phyloP scores from a whole-genome alignment of 2,888 invertebrate genomes.

The Eupithecia pulchellata region DNA sequence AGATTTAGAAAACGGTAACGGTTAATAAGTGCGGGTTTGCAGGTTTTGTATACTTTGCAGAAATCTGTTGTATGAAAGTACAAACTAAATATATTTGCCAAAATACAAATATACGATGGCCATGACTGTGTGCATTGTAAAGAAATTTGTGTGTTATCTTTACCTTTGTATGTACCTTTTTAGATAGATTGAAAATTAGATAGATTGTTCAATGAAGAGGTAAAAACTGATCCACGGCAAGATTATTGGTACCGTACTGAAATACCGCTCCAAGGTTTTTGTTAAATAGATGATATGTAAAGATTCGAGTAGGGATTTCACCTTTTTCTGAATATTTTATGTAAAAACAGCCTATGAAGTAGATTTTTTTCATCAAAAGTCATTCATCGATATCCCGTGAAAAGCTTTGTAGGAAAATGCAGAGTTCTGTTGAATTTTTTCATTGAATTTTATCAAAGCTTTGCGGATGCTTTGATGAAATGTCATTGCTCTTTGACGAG shows the following conservation, averaged over 20 bases:
- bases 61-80: background rate
- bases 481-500: constrained; percentile 20
- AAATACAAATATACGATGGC: too few species aligned
- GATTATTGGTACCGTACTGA: background rate
- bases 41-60: constrained; percentile 7
- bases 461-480: constrained; percentile 15
- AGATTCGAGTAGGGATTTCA: background rate
- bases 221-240: background rate
- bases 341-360: background rate
- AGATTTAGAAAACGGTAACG: constrained; percentile 21
- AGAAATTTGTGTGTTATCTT: too few species aligned
- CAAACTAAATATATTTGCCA: constrained; percentile 4
- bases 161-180: too few species aligned
- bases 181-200: too few species aligned
- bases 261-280: background rate
- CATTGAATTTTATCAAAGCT: constrained; percentile 24
- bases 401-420: constrained; percentile 2
- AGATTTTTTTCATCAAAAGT: constrained; percentile 9
- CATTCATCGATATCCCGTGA: constrained; percentile 8
- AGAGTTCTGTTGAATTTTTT: constrained; percentile 16
- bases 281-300: background rate
- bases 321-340: background rate
- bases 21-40: constrained; percentile 13
- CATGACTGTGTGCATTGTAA: background rate
- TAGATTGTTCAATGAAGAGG: background rate